Percentiles rank a stretch among this genome's conserved stretches.
phyloP scores from a whole-genome alignment of 92 coral and sea anemone species.

The Paramuricea clavata region DNA sequence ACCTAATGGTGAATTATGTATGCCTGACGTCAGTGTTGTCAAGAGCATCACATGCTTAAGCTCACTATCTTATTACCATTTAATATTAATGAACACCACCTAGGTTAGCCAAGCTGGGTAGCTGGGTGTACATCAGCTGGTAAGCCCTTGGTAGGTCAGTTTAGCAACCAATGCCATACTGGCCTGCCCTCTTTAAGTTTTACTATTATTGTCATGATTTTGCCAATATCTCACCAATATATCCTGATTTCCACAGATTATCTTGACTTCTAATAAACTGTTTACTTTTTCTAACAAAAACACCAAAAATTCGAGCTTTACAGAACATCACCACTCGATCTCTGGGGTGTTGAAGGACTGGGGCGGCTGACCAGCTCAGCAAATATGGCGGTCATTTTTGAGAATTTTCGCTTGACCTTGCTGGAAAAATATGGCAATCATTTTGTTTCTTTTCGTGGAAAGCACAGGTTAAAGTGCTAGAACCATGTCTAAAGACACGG shows the following conservation, averaged over 20 bases:
- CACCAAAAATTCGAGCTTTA: not conserved
- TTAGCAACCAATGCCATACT: too few relatives aligned
- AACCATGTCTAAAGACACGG: not conserved
- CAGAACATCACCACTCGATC: not conserved
- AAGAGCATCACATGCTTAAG: too few relatives aligned
- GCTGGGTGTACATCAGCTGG: too few relatives aligned
- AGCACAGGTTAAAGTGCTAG: slow-evolving; percentile 36
- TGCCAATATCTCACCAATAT: not conserved
- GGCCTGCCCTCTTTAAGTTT: not conserved
- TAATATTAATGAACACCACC: too few relatives aligned
- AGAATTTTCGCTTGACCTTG: not conserved
- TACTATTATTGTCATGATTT: not conserved
- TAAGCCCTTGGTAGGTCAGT: too few relatives aligned
- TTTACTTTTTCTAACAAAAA: not conserved
- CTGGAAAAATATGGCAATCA: not conserved
- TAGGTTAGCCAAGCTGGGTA: too few relatives aligned
- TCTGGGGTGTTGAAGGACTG: not conserved
- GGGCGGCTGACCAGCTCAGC: not conserved
- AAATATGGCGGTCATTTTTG: slow-evolving; percentile 34
- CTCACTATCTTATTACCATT: too few relatives aligned
- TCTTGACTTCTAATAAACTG: not conserved
- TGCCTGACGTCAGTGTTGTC: too few relatives aligned
- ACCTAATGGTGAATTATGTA: too few relatives aligned
- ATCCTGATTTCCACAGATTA: not conserved
- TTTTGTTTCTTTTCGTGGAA: not conserved